Percentiles rank a stretch among this genome's conserved stretches.
Conservation (phyloP, 2,888 invertebrate genomes). For the Epinotia demarniana region DNA sequence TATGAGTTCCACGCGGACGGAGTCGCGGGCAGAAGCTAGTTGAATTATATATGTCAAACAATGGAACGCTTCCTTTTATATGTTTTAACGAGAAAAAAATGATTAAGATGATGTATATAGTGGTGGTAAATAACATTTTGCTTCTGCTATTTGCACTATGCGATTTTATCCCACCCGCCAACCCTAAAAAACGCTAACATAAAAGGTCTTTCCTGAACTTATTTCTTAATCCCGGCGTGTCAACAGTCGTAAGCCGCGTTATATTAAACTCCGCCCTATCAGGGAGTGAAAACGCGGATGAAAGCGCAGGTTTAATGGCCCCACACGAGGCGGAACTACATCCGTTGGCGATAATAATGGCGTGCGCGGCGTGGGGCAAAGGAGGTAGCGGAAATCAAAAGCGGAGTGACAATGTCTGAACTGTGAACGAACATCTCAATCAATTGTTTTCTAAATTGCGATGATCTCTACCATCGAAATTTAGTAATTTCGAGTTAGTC, state of each 20-base stretch:
- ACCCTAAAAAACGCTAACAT: background rate
- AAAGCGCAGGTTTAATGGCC: conserved; percentile 53
- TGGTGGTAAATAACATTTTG: no score
- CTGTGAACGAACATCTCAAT: background rate
- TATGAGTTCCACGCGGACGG: no score
- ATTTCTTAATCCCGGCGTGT: conserved; percentile 38
- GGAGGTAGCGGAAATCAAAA: conserved; percentile 45
- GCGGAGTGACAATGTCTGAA: background rate
- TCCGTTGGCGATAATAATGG: conserved; percentile 58
- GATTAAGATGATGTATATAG: no score
- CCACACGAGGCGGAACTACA: conserved; percentile 54
- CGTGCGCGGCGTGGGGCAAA: conserved; percentile 40
- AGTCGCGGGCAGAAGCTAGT: no score
- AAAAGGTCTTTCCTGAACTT: conserved; percentile 16
- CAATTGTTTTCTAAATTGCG: no score
- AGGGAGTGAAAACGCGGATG: conserved; percentile 24
- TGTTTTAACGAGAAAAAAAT: no score
- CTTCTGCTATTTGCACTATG: background rate
- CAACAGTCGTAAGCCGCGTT: conserved; percentile 38
- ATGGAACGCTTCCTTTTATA: no score
- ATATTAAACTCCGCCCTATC: conserved; percentile 37
- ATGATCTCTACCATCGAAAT: no score
- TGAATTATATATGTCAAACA: no score
- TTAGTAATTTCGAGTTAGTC: no score
- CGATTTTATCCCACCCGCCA: background rate